Evolutionary conservation across 2,888 invertebrate species (phyloP).

Genomic region (Oligia latruncula): DNA sequence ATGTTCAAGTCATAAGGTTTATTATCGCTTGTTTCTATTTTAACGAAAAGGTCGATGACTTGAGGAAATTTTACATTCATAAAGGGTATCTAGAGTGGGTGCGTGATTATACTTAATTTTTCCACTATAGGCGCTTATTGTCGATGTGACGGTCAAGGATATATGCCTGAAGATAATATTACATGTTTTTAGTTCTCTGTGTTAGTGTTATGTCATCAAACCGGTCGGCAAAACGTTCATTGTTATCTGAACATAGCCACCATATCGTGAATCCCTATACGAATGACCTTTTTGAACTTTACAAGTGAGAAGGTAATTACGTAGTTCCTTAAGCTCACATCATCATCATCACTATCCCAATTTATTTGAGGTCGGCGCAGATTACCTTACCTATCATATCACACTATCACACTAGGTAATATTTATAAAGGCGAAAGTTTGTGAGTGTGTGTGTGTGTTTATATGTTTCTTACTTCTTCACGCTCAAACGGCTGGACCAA

Average conservation of each 20-base stretch:
- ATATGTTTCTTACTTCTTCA: too few species aligned
- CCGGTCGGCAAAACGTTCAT: neutral
- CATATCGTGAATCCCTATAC: neutral
- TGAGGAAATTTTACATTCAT: slow-evolving; percentile 68
- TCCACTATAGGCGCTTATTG: neutral
- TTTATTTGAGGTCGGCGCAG: too few species aligned
- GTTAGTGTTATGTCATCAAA: neutral
- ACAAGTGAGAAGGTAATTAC: neutral
- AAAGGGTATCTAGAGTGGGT: slow-evolving; percentile 68
- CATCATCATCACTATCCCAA: neutral
- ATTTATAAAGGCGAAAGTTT: too few species aligned
- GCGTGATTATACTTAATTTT: slow-evolving; percentile 58
- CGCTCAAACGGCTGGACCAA: too few species aligned
- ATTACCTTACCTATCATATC: too few species aligned
- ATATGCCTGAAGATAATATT: neutral
- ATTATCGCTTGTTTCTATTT: slow-evolving; percentile 19
- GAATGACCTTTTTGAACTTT: neutral
- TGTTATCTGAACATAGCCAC: neutral
- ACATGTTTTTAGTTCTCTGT: neutral
- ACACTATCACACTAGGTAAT: too few species aligned
- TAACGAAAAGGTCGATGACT: slow-evolving; percentile 59
- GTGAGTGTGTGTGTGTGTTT: too few species aligned
- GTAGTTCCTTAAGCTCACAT: neutral
- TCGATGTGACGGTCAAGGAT: slow-evolving; percentile 36
- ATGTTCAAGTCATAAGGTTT: slow-evolving; percentile 1